Base-by-base conservation (phyloP, 2,113 vertebrate species). In the Triplophysa dalaica region DNA sequence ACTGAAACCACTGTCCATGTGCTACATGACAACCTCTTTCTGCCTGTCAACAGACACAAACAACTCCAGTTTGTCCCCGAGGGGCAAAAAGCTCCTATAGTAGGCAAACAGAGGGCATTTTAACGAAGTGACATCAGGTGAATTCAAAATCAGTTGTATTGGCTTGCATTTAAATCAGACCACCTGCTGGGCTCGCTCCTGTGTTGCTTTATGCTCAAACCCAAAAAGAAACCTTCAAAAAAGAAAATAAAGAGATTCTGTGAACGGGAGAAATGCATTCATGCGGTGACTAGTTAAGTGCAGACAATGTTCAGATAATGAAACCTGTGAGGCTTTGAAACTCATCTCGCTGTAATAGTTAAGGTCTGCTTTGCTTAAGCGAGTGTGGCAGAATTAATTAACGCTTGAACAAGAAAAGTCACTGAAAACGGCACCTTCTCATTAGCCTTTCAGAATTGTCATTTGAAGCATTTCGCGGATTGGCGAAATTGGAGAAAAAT, bases 251-350 rank as follows among this genome's bases (percentile, higher is more conserved):
- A 79, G 12, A 21, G n/a, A 64, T 43, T 74, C 43, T 54, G 58
- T 75, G 63, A 75, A 72, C 38, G 43, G 19, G 21, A 33, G 26
- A 6, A 45, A 68, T 56, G 61, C 38, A 50, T 64, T 70, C 58
- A 63, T 79, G 58, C 78, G 54, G 24, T 74, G 76, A 48, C 60
- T 78, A 63, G 62, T 78, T 68, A 62, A 48, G 70, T 33, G 64
- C 33, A 17, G 70, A 70, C 70, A 79, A 45, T 74, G 77, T 76
- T 83, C 58, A 70, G 69, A 69, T 63, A 66, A 45, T 56, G 22
- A 75, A 70, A 75, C 65, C 72, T 75, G 58, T 45, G 72, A 74
- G 70, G 38, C 72, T 62, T 26, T 24, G 41, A 75, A 26, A 63
- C 38, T 26, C 58, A 62, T 75, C 58, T 63, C 62, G 38, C 45